Evolutionary conservation across 2,888 invertebrate species (phyloP).

Genomic region (Tribolium freemani): DNA sequence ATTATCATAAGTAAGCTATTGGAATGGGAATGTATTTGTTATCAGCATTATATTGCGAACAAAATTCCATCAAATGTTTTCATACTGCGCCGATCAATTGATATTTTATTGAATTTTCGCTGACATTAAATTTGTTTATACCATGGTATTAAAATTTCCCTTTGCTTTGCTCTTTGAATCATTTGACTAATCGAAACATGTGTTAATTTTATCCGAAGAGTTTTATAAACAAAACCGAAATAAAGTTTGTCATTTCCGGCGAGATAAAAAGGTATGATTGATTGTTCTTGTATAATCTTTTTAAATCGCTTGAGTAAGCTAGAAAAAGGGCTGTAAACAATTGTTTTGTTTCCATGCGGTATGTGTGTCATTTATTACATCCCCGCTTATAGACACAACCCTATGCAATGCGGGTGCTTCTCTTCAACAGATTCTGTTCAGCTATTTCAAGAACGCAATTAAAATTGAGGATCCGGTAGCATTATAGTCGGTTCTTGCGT

Average conservation of each 20-base stretch:
- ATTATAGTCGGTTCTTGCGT: conserved; percentile 23
- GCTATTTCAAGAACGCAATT: conserved; percentile 36
- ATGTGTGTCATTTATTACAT: conserved; percentile 23
- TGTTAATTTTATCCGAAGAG: neutral
- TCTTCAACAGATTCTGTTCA: conserved; percentile 30
- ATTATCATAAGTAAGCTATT: too few species aligned
- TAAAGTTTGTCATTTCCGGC: neutral
- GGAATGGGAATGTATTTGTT: too few species aligned
- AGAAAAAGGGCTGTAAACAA: conserved; percentile 8
- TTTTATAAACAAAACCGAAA: neutral
- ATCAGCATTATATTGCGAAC: too few species aligned
- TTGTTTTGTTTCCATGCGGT: conserved; percentile 9
- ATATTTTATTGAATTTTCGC: neutral
- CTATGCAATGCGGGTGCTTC: conserved; percentile 1
- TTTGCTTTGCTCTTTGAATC: neutral
- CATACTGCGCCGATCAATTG: too few species aligned
- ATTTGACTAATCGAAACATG: neutral
- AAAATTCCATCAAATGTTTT: too few species aligned
- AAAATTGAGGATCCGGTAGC: conserved; percentile 27
- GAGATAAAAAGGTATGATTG: neutral
- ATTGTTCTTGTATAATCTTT: neutral
- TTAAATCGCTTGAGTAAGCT: neutral
- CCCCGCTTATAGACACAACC: conserved; percentile 20
- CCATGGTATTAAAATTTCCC: neutral
- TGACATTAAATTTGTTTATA: neutral